Evolutionary conservation across 2,113 vertebrate genomes (phyloP).

Genomic region (Acrocephalus kingi): DNA sequence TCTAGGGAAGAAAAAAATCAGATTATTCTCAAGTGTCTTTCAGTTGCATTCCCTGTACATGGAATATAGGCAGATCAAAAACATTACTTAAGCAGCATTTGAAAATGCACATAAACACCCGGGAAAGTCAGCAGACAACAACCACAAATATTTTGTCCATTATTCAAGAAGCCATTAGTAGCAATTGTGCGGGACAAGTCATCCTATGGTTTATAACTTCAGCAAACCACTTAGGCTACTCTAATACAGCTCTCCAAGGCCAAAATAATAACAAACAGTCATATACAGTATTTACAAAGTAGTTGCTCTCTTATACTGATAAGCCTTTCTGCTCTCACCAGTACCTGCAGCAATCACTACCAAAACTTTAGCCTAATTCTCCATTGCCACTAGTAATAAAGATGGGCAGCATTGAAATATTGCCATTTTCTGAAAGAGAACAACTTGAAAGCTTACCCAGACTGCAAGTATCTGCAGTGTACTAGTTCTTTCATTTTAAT

Average conservation of each 20-base stretch:
- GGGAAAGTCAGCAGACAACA: background rate
- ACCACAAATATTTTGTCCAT: conserved; percentile 22
- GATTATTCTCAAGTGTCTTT: background rate
- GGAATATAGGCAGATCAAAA: background rate
- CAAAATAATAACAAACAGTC: background rate
- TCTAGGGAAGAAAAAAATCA: background rate
- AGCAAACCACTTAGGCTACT: background rate
- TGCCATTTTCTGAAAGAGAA: background rate
- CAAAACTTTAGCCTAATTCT: background rate
- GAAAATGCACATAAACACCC: background rate
- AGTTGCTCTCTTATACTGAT: background rate
- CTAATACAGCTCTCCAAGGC: background rate
- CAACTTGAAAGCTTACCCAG: background rate
- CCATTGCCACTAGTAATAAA: background rate
- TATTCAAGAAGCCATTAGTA: background rate
- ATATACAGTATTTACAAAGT: background rate
- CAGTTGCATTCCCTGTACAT: background rate
- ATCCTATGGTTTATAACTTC: background rate
- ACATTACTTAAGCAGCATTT: background rate
- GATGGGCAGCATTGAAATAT: background rate
- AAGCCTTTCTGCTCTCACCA: background rate
- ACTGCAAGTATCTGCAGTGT: background rate
- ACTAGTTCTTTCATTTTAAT: background rate
- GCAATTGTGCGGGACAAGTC: background rate
- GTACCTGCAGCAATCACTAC: background rate